phyloP scores from a whole-genome alignment of 1,140 invertebrate species.

The Cotesia typhae region DNA sequence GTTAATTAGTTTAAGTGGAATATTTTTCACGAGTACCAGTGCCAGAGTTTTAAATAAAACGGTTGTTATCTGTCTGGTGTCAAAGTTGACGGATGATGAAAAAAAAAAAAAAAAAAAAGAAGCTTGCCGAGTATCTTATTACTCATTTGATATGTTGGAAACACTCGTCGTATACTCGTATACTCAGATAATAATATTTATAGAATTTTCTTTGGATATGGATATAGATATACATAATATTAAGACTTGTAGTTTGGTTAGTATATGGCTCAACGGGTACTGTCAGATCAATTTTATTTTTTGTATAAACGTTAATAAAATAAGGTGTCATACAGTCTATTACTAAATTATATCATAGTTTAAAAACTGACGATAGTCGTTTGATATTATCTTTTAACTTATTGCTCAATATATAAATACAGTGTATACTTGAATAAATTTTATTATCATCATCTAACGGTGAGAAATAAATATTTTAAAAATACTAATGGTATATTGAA shows the following conservation, averaged over 20 bases:
- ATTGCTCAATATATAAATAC: no score
- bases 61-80: slow-evolving; percentile 18
- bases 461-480: no score
- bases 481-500: no score
- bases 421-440: no score
- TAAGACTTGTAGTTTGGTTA: no score
- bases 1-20: neutral
- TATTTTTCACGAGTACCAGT: neutral
- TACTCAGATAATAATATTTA: no score
- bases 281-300: slow-evolving; percentile 13
- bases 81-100: neutral
- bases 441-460: no score
- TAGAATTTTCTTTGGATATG: no score
- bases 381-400: no score
- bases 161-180: no score
- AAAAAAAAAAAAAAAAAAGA: slow-evolving; percentile 9
- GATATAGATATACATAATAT: no score
- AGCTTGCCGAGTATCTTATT: slow-evolving; percentile 19
- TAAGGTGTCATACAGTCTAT: slow-evolving; percentile 41
- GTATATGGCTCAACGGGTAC: slow-evolving; percentile 8
- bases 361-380: no score
- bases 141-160: neutral
- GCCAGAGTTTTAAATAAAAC: neutral
- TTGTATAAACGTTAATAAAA: slow-evolving; percentile 31
- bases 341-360: neutral